Base-by-base conservation (phyloP, 2,888 invertebrate genomes). In the Itoplectis maculator region DNA sequence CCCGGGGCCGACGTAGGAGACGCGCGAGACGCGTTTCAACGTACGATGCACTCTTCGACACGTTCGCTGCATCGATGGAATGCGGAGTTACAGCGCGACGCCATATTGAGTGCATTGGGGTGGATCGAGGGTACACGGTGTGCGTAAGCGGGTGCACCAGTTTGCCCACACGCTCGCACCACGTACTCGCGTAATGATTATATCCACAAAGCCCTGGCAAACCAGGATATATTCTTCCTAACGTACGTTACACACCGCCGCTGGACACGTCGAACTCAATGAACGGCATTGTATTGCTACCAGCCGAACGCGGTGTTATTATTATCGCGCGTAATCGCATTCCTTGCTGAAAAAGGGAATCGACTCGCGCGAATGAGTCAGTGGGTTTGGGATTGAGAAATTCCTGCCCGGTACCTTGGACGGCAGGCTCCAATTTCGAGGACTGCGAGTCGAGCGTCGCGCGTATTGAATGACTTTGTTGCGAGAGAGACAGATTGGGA, bases 71-170 rank as follows among this genome's bases (percentile, higher is more conserved):
- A 23, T 70, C 70, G 70, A 78, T 78, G 69, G 76, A 76, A 76
- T 77, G 76, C 76, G 76, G 59, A 76, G 68, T 68, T 68, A 63
- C 61, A 51, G 29, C 18, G 51, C 29, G 29, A 42, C 37, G 78
- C 78, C 78, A 78, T 78, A 51, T 78, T 78, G 70, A 65, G 42
- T 54, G 70, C 78, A 78, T 37, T 70, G 70, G 70, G 61, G 68
- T 74, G 73, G 37, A 72, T 72, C 59, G 59, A 59, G 59, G 40
- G 59, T 76, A 42, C 13, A 59, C 29, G 45, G 40, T 11, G 47
- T 66, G n/a, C 29, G 13, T 56, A 15, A 15, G 37, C 65, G 59
- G 59, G 29, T 76, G 56, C 76, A 68, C 59, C 18, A 56, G 68
- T 59, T 76, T 54, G 29, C 23, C 59, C 56, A 68, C 59, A 59